Evolutionary conservation across 1,140 invertebrate species (phyloP).

Genomic region (Leptonema lineaticorne): DNA sequence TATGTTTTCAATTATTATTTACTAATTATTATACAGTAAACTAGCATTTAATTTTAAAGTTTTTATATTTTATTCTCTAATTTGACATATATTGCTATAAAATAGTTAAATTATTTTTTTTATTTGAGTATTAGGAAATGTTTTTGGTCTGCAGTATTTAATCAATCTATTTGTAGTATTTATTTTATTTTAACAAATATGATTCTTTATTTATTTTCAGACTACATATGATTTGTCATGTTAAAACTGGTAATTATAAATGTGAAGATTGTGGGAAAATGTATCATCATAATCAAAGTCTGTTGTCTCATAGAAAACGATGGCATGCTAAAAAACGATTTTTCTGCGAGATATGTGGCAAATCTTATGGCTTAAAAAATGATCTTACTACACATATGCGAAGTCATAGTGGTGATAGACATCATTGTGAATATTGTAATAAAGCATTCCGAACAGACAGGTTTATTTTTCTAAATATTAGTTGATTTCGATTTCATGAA

Average conservation of each 20-base stretch:
- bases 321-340: conserved; percentile 50
- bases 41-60: no score
- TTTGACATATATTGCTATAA: no score
- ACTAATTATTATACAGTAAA: no score
- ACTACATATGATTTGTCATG: conserved; percentile 35
- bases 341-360: conserved; percentile 50
- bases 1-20: no score
- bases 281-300: conserved; percentile 38
- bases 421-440: conserved; percentile 33
- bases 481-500: not conserved
- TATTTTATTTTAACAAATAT: not conserved
- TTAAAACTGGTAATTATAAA: conserved; percentile 28
- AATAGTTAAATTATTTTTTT: not conserved
- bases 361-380: conserved; percentile 45
- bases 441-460: conserved; percentile 39
- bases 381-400: conserved; percentile 38
- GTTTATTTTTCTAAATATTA: no score
- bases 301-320: conserved; percentile 34
- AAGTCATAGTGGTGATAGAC: conserved; percentile 26
- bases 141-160: not conserved
- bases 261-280: conserved; percentile 37
- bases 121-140: not conserved
- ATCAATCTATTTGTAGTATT: not conserved
- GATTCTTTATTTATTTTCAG: conserved; percentile 5
- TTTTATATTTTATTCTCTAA: no score